Conservation (phyloP, 2,888 invertebrate species). For the Platycnemis pennipes region DNA sequence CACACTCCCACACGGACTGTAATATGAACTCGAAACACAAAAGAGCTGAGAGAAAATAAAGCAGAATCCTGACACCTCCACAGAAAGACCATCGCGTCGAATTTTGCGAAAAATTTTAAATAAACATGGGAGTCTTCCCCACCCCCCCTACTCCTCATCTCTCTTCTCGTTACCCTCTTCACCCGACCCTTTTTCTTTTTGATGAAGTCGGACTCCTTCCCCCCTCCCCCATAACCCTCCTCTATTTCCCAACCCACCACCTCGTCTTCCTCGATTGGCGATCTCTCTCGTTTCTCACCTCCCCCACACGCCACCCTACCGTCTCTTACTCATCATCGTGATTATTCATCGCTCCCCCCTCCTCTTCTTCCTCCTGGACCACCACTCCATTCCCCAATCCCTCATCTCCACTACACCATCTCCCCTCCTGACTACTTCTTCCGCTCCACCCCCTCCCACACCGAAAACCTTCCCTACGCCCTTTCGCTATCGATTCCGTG, state of each 20-base stretch:
- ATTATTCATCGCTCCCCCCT: constrained; percentile 16
- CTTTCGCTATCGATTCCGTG: constrained; percentile 26
- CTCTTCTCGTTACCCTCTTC: not conserved
- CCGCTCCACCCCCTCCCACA: not conserved
- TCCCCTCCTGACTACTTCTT: not conserved
- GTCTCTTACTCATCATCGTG: not conserved
- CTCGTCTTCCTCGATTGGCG: not conserved
- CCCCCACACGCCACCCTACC: not conserved
- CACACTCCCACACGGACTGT: too few species aligned
- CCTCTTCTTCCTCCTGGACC: not conserved
- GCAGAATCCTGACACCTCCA: not conserved
- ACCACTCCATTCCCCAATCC: not conserved
- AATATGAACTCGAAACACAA: too few species aligned
- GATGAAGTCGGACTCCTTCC: not conserved
- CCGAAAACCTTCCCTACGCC: constrained; percentile 42
- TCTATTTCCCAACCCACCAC: not conserved
- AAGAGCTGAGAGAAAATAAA: too few species aligned
- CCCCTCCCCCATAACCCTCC: not conserved
- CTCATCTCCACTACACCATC: not conserved
- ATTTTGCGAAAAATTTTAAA: not conserved
- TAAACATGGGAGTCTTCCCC: not conserved
- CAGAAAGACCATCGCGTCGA: not conserved
- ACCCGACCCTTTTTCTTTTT: not conserved
- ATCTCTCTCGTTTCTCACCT: not conserved
- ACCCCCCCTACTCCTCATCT: too few species aligned